Evolutionary conservation across 1,140 invertebrate species (phyloP).

Genomic region (Drosophila busckii): DNA sequence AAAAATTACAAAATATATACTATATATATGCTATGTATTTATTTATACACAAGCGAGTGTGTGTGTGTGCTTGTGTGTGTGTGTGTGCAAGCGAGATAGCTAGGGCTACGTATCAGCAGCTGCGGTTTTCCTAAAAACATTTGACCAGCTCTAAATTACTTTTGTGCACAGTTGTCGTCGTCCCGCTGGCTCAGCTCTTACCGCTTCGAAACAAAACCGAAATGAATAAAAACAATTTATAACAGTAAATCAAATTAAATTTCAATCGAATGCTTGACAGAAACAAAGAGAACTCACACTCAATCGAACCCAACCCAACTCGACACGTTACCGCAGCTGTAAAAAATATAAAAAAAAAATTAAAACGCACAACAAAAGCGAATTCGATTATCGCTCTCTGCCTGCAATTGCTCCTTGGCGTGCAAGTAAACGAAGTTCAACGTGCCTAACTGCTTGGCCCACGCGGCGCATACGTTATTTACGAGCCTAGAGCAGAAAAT

Average conservation of each 20-base stretch:
- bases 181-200: neutral
- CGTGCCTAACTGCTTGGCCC: neutral
- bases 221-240: slow-evolving; percentile 74
- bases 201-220: slow-evolving; percentile 10
- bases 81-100: neutral
- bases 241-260: slow-evolving; percentile 75
- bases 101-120: slow-evolving; percentile 24
- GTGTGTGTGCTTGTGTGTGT: neutral
- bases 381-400: no score
- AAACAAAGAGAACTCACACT: slow-evolving; percentile 24
- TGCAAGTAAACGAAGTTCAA: no score
- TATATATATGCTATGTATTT: neutral
- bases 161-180: slow-evolving; percentile 51
- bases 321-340: slow-evolving; percentile 2
- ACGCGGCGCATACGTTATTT: slow-evolving; percentile 17
- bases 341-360: neutral
- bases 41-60: slow-evolving; percentile 1
- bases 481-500: neutral
- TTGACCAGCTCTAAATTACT: slow-evolving; percentile 60
- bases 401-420: neutral
- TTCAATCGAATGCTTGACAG: slow-evolving; percentile 69
- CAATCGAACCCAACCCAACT: slow-evolving; percentile 3
- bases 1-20: slow-evolving; percentile 74
- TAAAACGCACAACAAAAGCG: neutral
- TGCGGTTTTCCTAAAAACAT: slow-evolving; percentile 55